Percentiles rank a stretch among this genome's conserved stretches.
These are phyloP conservation scores for Arbacia lixula DNA, from an alignment of 53 echinoderm and acorn worm genomes.

Conservation along the genomic window DNA sequence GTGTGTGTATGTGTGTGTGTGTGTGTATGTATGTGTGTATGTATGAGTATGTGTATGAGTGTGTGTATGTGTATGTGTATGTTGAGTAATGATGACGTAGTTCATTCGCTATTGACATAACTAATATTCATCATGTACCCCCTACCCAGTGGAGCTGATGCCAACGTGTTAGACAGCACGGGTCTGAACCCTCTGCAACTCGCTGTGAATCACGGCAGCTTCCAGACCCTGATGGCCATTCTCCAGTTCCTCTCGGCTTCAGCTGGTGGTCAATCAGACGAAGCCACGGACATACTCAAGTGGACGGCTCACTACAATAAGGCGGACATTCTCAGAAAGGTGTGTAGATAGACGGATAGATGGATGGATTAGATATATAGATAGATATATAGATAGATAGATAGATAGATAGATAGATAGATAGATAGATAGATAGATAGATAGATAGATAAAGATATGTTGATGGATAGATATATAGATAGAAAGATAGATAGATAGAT, in stretches of 20 bases:
- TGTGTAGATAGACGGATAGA: background rate
- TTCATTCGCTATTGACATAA: no score
- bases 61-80: no score
- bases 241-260: background rate
- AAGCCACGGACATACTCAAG: background rate
- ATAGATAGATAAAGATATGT: no score
- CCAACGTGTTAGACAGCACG: background rate
- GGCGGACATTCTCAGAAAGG: background rate
- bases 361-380: background rate
- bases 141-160: background rate
- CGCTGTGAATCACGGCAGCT: constrained; percentile 19
- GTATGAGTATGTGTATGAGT: no score
- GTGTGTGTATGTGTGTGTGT: no score
- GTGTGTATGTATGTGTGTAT: no score
- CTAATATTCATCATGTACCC: background rate
- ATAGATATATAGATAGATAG: background rate
- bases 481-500: no score
- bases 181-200: constrained; percentile 15
- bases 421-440: no score
- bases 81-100: no score
- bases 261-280: background rate
- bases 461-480: no score
- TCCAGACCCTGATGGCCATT: background rate
- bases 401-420: no score
- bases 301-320: constrained; percentile 8